Conservation (phyloP, 1,140 invertebrate species). For the Bombus picipes region DNA sequence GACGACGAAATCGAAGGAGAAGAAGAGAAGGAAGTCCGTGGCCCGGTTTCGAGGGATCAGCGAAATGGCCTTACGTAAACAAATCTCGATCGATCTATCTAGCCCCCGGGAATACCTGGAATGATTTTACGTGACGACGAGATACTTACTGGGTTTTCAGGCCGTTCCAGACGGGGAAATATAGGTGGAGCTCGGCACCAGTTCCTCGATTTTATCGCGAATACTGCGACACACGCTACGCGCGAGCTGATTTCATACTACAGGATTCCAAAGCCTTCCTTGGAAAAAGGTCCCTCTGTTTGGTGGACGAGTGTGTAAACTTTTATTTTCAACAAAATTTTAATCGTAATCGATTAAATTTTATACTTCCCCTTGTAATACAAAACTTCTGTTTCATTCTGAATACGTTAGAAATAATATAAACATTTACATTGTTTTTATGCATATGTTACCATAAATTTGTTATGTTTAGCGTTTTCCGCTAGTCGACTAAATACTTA, state of each 20-base stretch:
- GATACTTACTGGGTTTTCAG: slow-evolving; percentile 13
- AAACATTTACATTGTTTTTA: too few species aligned
- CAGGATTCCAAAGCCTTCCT: not conserved
- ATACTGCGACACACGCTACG: not conserved
- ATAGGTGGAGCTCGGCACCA: not conserved
- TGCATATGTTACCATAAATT: too few species aligned
- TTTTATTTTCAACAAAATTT: not conserved
- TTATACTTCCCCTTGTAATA: not conserved
- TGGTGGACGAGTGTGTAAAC: not conserved
- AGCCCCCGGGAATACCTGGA: not conserved
- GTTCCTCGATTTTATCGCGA: slow-evolving; percentile 19
- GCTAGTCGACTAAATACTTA: not conserved
- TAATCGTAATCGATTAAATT: not conserved
- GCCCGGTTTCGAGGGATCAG: slow-evolving; percentile 26
- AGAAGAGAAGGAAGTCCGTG: not conserved
- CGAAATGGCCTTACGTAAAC: slow-evolving; percentile 49
- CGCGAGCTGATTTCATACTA: not conserved
- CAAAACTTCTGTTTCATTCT: too few species aligned
- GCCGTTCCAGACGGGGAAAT: not conserved
- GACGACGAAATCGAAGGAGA: slow-evolving; percentile 5
- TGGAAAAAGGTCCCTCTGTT: too few species aligned
- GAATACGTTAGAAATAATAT: too few species aligned
- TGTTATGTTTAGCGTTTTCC: too few species aligned
- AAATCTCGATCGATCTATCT: slow-evolving; percentile 47
- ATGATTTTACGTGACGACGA: slow-evolving; percentile 28